Conservation (phyloP, 2,888 invertebrate species). For the Girardia tigrina region DNA sequence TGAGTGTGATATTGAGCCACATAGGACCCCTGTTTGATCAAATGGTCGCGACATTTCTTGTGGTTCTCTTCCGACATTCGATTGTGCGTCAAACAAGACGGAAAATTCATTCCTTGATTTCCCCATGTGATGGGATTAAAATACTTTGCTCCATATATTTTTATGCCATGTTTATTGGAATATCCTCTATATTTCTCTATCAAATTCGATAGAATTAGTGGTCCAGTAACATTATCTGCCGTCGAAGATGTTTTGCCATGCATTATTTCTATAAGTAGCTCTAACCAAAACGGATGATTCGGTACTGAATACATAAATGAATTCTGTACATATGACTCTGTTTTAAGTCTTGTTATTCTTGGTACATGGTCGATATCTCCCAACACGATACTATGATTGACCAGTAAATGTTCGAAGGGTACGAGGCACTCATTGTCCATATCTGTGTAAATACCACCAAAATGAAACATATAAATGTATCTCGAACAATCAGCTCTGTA, state of each 20-base stretch:
- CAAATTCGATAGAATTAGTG: neutral
- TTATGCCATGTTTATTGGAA: neutral
- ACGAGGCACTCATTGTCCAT: slow-evolving; percentile 27
- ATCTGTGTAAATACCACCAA: slow-evolving; percentile 30
- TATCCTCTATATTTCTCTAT: neutral
- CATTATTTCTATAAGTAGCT: neutral
- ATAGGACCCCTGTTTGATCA: neutral
- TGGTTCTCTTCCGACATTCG: slow-evolving; percentile 24
- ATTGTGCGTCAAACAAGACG: slow-evolving; percentile 3
- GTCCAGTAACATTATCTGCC: neutral
- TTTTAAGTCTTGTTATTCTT: neutral
- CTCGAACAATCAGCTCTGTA: slow-evolving; percentile 20
- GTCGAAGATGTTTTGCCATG: neutral
- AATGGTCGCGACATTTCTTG: neutral
- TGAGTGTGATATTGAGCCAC: slow-evolving; percentile 33
- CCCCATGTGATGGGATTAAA: slow-evolving; percentile 26
- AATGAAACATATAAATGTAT: slow-evolving; percentile 25
- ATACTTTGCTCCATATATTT: slow-evolving; percentile 15
- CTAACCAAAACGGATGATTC: slow-evolving; percentile 27
- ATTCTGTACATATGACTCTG: slow-evolving; percentile 28
- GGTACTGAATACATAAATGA: slow-evolving; percentile 31
- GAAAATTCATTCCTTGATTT: neutral
- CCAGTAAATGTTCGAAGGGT: slow-evolving; percentile 28
- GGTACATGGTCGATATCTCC: neutral
- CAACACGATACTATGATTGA: slow-evolving; percentile 21